Conservation (phyloP, 2,888 invertebrate genomes). For the Synergus laeviventris region DNA sequence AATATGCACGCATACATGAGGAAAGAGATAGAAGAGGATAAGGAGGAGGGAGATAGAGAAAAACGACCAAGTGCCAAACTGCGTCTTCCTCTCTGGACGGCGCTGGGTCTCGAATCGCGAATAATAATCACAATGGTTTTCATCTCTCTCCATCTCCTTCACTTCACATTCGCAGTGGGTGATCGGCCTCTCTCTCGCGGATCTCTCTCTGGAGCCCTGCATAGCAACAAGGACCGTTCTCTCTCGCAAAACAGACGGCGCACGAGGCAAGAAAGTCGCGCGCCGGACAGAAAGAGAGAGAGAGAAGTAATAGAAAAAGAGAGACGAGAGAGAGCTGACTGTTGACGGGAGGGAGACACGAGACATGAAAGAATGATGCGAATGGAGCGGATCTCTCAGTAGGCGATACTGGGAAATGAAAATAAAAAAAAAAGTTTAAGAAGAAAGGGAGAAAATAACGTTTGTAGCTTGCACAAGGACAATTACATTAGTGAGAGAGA, state of each 20-base stretch:
- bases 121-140: conserved; percentile 34
- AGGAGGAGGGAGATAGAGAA: conserved; percentile 34
- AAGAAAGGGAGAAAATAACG: conserved; percentile 44
- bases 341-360: conserved; percentile 41
- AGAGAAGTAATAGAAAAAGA: conserved; percentile 45
- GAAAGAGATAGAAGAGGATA: conserved; percentile 33
- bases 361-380: conserved; percentile 41
- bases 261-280: conserved; percentile 50
- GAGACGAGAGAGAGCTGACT: conserved; percentile 45
- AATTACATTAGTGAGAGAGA: background rate
- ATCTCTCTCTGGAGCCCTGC: conserved; percentile 61
- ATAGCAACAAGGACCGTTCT: conserved; percentile 72
- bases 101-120: conserved; percentile 29
- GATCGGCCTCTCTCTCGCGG: conserved; percentile 37
- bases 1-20: conserved; percentile 14
- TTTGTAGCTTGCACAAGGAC: background rate
- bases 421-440: conserved; percentile 19
- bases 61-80: conserved; percentile 39
- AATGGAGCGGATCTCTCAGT: conserved; percentile 38
- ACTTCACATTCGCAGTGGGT: conserved; percentile 23
- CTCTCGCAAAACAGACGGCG: conserved; percentile 55
- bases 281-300: conserved; percentile 52
- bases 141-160: conserved; percentile 17
- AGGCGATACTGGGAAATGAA: conserved; percentile 34
- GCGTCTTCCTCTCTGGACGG: conserved; percentile 27